Evolutionary conservation across 92 coral and sea anemone species (phyloP).

Genomic region (Pocillopora meandrina): DNA sequence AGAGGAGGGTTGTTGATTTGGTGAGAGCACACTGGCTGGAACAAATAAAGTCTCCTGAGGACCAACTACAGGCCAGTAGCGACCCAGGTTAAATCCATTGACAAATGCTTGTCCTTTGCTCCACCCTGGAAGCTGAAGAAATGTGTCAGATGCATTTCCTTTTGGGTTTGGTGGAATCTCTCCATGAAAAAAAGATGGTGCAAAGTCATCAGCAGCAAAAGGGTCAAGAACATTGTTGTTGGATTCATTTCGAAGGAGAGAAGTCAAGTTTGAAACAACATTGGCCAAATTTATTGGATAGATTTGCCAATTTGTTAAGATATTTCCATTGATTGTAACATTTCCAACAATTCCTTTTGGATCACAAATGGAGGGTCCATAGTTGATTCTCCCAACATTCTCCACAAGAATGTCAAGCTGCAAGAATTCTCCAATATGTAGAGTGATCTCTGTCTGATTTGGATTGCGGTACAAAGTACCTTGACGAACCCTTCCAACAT

Average conservation of each 20-base stretch:
- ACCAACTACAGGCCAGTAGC: conserved; percentile 94
- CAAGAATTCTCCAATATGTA: conserved; percentile 43
- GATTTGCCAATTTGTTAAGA: conserved; percentile 74
- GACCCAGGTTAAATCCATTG: conserved; percentile 91
- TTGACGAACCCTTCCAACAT: conserved; percentile 83
- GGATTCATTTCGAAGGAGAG: too few relatives aligned
- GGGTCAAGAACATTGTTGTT: too few relatives aligned
- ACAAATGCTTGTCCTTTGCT: conserved; percentile 88
- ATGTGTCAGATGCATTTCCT: conserved; percentile 83
- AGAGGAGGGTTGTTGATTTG: conserved; percentile 48
- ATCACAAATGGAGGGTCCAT: conserved; percentile 77
- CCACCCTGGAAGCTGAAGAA: conserved; percentile 72
- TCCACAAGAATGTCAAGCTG: conserved; percentile 75
- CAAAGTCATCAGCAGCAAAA: conserved; percentile 3
- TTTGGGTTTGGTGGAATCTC: conserved; percentile 62
- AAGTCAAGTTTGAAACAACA: not conserved
- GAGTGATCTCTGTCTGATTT: conserved; percentile 39
- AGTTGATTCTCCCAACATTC: conserved; percentile 81
- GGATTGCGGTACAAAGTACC: conserved; percentile 67
- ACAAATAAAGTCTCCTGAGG: conserved; percentile 87
- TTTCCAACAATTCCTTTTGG: conserved; percentile 90
- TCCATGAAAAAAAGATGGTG: conserved; percentile 81
- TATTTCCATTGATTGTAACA: conserved; percentile 73
- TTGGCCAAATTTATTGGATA: conserved; percentile 54
- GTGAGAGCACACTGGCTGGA: conserved; percentile 71